A percentile compares a stretch with the other conserved stretches of the same genome.
Evolutionary conservation across 2,797 vertebrate species (phyloP).

Genomic region (Limnodromus scolopaceus): DNA sequence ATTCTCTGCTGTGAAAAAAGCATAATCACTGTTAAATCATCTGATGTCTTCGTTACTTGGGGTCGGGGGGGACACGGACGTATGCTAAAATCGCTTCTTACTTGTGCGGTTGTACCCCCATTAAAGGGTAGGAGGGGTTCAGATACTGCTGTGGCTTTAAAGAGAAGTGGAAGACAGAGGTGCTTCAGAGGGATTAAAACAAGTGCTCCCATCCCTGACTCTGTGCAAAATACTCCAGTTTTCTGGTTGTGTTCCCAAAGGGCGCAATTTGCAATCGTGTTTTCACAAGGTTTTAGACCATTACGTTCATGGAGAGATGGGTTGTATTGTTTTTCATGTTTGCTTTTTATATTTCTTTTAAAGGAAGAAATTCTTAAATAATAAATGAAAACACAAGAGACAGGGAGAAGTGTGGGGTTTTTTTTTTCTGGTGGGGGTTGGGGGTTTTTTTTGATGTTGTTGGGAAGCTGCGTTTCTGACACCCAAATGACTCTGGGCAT

Average conservation of each 20-base stretch:
- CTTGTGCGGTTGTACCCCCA: neutral
- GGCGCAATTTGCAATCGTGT: neutral
- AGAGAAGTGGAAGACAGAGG: neutral
- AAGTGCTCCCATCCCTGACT: neutral
- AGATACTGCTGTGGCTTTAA: neutral
- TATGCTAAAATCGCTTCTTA: neutral
- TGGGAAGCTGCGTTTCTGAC: neutral
- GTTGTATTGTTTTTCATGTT: neutral
- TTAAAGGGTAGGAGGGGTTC: neutral
- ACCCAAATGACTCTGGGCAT: neutral
- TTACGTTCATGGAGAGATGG: neutral
- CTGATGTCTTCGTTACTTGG: neutral
- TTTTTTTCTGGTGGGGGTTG: too few species aligned
- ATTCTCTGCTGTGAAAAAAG: neutral
- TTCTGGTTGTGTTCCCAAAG: neutral
- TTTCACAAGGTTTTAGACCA: neutral
- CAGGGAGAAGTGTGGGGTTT: fast-evolving
- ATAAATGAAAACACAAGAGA: neutral
- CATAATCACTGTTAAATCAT: neutral
- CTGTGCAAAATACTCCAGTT: neutral
- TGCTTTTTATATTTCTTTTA: neutral
- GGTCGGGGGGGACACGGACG: too few species aligned
- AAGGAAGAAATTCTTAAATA: neutral
- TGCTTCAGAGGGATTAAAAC: neutral
- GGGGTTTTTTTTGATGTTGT: neutral